Evolutionary conservation across 2,113 vertebrate genomes (phyloP).

Genomic region (Alligator mississippiensis): DNA sequence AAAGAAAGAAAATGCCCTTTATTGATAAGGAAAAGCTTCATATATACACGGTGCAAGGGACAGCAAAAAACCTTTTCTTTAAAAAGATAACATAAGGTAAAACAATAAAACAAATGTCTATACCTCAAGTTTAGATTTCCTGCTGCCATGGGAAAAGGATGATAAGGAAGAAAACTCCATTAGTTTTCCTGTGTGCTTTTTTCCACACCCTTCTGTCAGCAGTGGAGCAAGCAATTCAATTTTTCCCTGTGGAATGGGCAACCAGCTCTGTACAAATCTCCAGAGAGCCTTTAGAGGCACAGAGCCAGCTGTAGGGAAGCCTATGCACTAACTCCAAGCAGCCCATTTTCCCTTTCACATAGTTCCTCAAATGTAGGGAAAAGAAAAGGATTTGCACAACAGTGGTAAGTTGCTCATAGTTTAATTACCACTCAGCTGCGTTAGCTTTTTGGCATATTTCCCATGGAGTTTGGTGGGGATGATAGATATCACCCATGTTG

Average conservation of each 20-base stretch:
- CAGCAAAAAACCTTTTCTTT: background rate
- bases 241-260: background rate
- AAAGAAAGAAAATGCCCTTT: background rate
- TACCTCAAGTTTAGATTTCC: background rate
- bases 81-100: background rate
- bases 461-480: conserved; percentile 8
- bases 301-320: background rate
- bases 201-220: background rate
- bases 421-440: conserved; percentile 43
- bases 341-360: background rate
- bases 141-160: background rate
- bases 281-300: background rate
- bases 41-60: background rate
- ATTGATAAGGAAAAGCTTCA: conserved; percentile 14
- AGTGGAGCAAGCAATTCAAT: background rate
- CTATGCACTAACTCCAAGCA: background rate
- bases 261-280: background rate
- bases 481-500: conserved; percentile 31
- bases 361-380: background rate
- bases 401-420: conserved; percentile 13
- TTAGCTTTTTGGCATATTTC: conserved; percentile 47
- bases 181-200: background rate
- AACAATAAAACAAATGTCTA: background rate
- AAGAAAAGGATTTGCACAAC: conserved; percentile 19
- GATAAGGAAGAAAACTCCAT: background rate